Conservation (phyloP, 2,113 vertebrate genomes). For the Periophthalmus modestus region DNA sequence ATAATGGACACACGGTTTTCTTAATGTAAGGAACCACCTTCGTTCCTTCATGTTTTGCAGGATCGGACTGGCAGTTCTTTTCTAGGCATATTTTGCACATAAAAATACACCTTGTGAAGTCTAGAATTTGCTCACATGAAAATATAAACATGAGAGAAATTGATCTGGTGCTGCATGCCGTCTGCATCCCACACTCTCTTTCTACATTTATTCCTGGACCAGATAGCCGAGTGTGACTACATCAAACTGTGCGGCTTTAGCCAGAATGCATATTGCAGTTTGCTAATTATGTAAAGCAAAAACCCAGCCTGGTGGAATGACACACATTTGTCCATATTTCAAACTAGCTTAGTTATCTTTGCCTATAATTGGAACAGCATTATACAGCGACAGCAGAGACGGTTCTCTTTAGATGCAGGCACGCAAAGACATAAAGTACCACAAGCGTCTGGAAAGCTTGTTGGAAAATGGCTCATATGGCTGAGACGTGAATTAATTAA, state of each 20-base stretch:
- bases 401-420: constrained; percentile 6
- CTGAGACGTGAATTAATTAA: constrained; percentile 57
- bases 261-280: constrained; percentile 20
- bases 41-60: background rate
- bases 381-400: constrained; percentile 11
- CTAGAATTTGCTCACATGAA: background rate
- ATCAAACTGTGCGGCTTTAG: constrained; percentile 22
- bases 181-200: constrained; percentile 16
- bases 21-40: background rate
- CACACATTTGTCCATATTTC: constrained; percentile 20
- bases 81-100: background rate
- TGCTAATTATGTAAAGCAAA: constrained; percentile 12
- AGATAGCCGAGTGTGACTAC: constrained; percentile 25
- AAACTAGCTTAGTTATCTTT: constrained; percentile 25
- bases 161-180: background rate
- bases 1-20: too few species aligned
- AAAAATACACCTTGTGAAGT: background rate
- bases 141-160: background rate
- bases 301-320: constrained; percentile 15
- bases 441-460: constrained; percentile 45
- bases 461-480: constrained; percentile 42
- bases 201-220: constrained; percentile 15
- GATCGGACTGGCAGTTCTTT: background rate
- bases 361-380: constrained; percentile 16
- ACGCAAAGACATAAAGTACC: constrained; percentile 9